Conservation (phyloP, 2,797 vertebrate genomes). For the Spinibarbus caldwelli region DNA sequence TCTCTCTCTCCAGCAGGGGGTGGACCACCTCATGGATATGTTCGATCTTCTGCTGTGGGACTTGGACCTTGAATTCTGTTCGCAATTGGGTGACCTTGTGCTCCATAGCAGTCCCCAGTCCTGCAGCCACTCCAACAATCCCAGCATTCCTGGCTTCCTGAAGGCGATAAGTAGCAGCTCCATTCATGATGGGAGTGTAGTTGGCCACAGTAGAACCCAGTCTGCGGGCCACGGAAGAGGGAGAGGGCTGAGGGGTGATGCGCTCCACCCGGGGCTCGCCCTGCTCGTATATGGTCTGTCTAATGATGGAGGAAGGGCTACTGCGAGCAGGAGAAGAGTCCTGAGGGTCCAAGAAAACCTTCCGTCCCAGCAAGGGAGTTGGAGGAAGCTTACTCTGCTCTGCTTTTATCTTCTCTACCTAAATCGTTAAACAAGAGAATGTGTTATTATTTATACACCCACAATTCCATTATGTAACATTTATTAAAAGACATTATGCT, state of each 20-base stretch:
- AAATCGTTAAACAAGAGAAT: slow-evolving; percentile 8
- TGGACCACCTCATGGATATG: slow-evolving; percentile 78
- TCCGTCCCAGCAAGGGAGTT: slow-evolving; percentile 89
- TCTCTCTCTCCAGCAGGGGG: slow-evolving; percentile 58
- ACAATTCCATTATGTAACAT: neutral
- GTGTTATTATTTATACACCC: neutral
- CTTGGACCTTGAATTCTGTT: slow-evolving; percentile 47
- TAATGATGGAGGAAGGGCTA: slow-evolving; percentile 76
- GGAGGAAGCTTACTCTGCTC: slow-evolving; percentile 89
- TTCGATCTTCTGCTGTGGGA: slow-evolving; percentile 85
- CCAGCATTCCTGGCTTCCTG: slow-evolving; percentile 66
- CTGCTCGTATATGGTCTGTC: slow-evolving; percentile 84
- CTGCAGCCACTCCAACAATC: slow-evolving; percentile 69
- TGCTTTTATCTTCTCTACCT: slow-evolving; percentile 91
- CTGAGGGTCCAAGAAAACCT: slow-evolving; percentile 87
- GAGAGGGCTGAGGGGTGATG: slow-evolving; percentile 67
- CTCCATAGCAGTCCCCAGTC: slow-evolving; percentile 60
- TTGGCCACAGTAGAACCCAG: slow-evolving; percentile 73
- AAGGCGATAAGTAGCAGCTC: slow-evolving; percentile 68
- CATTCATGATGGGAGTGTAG: slow-evolving; percentile 78
- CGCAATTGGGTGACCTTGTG: slow-evolving; percentile 35
- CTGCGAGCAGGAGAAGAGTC: slow-evolving; percentile 69
- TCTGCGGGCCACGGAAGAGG: slow-evolving; percentile 66
- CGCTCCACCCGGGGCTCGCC: slow-evolving; percentile 73
- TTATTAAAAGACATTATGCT: neutral